Percentiles rank a stretch among this genome's conserved stretches.
These are phyloP conservation scores for Acrocephalus scirpaceus DNA, from an alignment of 2,797 vertebrate genomes.

Conservation along the genomic window DNA sequence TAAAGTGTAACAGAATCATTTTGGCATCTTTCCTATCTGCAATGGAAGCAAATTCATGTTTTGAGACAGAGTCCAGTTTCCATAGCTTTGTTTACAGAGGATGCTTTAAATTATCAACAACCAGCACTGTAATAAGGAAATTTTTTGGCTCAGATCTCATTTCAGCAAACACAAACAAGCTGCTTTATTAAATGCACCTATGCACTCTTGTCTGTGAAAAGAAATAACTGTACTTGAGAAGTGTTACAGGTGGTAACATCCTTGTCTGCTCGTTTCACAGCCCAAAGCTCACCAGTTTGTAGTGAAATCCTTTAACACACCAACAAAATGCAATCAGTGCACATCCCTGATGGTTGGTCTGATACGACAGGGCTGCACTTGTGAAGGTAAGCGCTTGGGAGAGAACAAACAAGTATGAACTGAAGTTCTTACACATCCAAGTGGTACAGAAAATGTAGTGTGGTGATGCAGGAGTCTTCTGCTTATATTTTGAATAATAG, in stretches of 20 bases:
- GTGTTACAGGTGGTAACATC: neutral
- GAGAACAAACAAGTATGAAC: neutral
- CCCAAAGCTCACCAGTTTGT: slow-evolving; percentile 98
- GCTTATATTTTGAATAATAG: neutral
- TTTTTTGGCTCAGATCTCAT: neutral
- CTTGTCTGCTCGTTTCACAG: slow-evolving; percentile 74
- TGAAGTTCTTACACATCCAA: neutral
- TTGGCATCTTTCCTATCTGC: neutral
- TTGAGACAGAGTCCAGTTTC: neutral
- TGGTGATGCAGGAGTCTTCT: neutral
- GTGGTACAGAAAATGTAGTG: neutral
- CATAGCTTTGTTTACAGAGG: neutral
- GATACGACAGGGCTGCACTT: slow-evolving; percentile 95
- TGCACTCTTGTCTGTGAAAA: neutral
- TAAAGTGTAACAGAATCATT: neutral
- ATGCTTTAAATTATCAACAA: neutral
- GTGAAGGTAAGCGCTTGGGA: slow-evolving; percentile 87
- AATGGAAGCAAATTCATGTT: neutral
- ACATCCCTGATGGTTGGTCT: slow-evolving; percentile 98
- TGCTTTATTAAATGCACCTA: neutral
- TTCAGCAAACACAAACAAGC: neutral
- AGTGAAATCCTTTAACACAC: slow-evolving; percentile 91
- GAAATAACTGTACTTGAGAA: neutral
- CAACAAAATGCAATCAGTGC: slow-evolving; percentile 98
- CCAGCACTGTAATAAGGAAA: neutral